phyloP scores from a whole-genome alignment of 2,113 vertebrate genomes.

The Rhineura floridana region DNA sequence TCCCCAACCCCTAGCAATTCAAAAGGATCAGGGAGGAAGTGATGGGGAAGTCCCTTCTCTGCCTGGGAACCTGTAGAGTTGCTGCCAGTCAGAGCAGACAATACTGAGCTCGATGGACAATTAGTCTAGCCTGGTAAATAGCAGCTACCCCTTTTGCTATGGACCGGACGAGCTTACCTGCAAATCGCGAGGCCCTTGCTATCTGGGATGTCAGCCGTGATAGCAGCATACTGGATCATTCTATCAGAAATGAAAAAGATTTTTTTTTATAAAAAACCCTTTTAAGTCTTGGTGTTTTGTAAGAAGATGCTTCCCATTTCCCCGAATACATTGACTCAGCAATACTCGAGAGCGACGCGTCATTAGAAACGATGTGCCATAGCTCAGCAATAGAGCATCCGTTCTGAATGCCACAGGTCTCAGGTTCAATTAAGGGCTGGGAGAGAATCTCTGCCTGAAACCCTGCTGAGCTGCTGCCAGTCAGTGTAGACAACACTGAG shows the following conservation, averaged over 20 bases:
- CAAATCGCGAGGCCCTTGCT: constrained; percentile 43
- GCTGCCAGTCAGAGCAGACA: not conserved
- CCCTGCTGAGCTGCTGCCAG: too few relatives aligned
- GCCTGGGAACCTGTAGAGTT: not conserved
- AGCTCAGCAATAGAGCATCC: too few relatives aligned
- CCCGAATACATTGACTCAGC: not conserved
- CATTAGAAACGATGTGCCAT: too few relatives aligned
- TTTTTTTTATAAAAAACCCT: constrained; percentile 34
- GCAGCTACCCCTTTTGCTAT: too few relatives aligned
- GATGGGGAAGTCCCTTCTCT: not conserved
- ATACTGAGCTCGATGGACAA: not conserved
- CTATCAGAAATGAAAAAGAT: not conserved
- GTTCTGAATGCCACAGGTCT: too few relatives aligned
- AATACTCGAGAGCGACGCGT: not conserved
- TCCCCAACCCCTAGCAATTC: not conserved
- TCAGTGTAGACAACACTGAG: too few relatives aligned
- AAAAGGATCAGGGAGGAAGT: not conserved
- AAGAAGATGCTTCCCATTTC: not conserved
- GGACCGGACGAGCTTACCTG: constrained; percentile 61
- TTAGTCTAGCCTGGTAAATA: not conserved
- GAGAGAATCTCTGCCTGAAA: too few relatives aligned
- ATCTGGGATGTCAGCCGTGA: constrained; percentile 64
- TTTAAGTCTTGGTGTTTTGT: too few relatives aligned
- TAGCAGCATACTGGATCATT: constrained; percentile 68
- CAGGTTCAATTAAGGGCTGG: too few relatives aligned